Evolutionary conservation across 2,113 vertebrate genomes (phyloP), one percentile per base, ranked within the genome.

Genomic region (Tachycineta bicolor): DNA sequence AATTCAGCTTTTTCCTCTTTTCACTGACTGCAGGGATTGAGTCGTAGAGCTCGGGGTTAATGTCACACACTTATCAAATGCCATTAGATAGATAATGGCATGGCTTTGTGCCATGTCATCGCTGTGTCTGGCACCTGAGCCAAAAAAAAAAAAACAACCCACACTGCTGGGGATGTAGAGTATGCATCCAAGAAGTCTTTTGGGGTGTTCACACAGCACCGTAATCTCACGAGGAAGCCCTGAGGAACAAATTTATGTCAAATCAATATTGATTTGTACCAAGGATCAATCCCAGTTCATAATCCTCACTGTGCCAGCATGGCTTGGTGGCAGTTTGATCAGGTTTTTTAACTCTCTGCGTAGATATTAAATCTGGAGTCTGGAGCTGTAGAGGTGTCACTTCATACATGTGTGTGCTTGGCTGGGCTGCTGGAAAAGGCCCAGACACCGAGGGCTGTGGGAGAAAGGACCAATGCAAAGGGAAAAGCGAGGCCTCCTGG

Each of bases 281-380:
- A 41, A 63, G 73, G 92, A 97, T 97, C 95, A 76, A 65, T 97
- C 97, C 82, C 80, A 33, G 70, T 90, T 96, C 89, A 71, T 97
- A 96, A 93, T 73, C 96, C 92, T 46, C 29, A 37, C 43, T 14
- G 68, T 94, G 90, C 81, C 79, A 59, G 53, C 0, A 0, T 56
- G 58, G 91, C 71, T 95, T 65, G 5, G 79, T n/a, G 63, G 93
- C 95, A 92, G 90, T 88, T 31, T 39, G 18, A 33, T 64, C 14
- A 46, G 50, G 49, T 60, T 60, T 63, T 95, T 43, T 71, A 52
- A 56, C 59, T 85, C 47, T 59, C 46, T 71, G 44, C 11, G 12
- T 29, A 26, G 78, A 34, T 67, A 41, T 60, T 87, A 67, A 22
- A 44, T 14, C 1, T 29, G 25, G 71, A 86, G 69, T 19, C 28